phyloP scores from a whole-genome alignment of 1,140 invertebrate genomes.

The Ostrea denselamellosa region DNA sequence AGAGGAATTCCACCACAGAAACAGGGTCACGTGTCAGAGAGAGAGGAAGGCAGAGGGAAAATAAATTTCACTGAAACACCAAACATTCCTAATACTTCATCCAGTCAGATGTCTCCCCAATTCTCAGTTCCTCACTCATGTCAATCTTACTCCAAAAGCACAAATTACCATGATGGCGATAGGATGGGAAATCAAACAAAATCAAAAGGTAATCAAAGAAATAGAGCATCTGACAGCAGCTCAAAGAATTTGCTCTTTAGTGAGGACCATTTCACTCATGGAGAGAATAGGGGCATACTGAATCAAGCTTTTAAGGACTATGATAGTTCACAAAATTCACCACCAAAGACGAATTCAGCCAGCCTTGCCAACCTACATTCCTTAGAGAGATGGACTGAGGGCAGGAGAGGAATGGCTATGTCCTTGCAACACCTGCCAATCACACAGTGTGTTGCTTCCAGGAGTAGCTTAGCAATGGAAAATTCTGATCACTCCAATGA shows the following conservation, averaged over 20 bases:
- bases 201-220: background rate
- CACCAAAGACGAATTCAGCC: slow-evolving; percentile 5
- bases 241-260: background rate
- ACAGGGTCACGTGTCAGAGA: background rate
- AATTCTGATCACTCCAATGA: background rate
- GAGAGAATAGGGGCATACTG: background rate
- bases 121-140: background rate
- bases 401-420: background rate
- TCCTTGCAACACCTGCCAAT: background rate
- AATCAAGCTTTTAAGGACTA: slow-evolving; percentile 1
- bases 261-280: background rate
- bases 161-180: background rate
- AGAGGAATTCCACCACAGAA: background rate
- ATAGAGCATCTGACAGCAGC: slow-evolving; percentile 27
- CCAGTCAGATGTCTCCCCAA: background rate
- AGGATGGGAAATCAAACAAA: background rate
- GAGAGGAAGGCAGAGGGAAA: background rate
- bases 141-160: background rate
- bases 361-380: background rate
- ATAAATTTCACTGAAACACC: background rate
- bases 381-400: slow-evolving; percentile 1
- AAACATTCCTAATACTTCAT: background rate
- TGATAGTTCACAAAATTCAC: background rate
- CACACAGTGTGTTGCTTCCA: background rate
- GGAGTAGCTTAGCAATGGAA: background rate